Base-by-base conservation (phyloP, 2,888 invertebrate genomes). In the Seira sanloemensis region DNA sequence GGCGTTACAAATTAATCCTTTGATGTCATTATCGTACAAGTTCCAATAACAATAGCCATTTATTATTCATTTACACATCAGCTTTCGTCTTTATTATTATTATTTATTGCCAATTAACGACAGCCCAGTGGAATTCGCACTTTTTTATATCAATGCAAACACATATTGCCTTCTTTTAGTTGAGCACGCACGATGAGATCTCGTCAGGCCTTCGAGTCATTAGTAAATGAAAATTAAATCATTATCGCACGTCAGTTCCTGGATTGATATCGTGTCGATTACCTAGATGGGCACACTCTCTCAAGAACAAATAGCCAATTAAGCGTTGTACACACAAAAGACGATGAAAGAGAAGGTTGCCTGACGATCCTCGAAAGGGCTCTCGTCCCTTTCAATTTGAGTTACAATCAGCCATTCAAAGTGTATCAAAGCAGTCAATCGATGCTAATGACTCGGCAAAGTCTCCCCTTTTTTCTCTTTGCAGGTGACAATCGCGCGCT, bases 61-160 rank as follows among this genome's bases (percentile, higher is more conserved):
- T 50, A 50, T 50, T 50, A 50, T 50, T 50, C 50, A 50, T 50
- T 50, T n/a, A 1, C 50, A 7, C 50, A 12, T 50, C 50, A 50
- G n/a, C 50, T 50, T 50, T 16, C 16, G 12, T 50, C 50, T 50
- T 50, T 7, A n/a, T n/a, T n/a, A n/a, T 50, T 50, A 50, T 50
- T 50, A 50, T 50, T 50, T 50, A 50, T 16, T 50, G 50, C 50
- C 50, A 50, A 50, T 50, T 50, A 50, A 50, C 50, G 50, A 50
- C 12, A 50, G 5, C 50, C 2, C 50, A 16, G n/a, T 50, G 2
- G 50, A 16, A 50, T 50, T 12, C 4, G 37, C 37, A 37, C 37
- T 18, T n/a, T 50, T 50, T n/a, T 18, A 50, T 50, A n/a, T 7
- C 4, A 7, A 37, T 50, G 2, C 50, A 50, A 7, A n/a, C n/a